Base-by-base conservation (phyloP, 2,888 invertebrate species). In the Ischnus inquisitorius region DNA sequence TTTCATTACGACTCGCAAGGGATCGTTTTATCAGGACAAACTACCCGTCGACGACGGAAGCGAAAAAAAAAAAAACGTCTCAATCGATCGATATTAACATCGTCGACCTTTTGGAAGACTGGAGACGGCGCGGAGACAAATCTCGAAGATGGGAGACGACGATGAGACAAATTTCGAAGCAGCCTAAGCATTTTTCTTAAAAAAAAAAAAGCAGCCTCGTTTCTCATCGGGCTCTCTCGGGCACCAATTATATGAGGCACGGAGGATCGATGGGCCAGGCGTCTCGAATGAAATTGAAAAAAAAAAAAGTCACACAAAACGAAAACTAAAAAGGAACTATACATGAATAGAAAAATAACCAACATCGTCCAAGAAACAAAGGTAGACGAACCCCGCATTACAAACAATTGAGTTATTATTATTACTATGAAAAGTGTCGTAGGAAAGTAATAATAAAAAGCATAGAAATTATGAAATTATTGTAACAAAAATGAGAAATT, bases 121-220 rank as follows among this genome's bases (percentile, higher is more conserved):
- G 16, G 25, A 67, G 41, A 25, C 34, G 64, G 16, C 19, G 41
- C 41, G 34, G 54, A 77, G 82, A 72, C 60, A 57, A 72, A 77
- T 77, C 60, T 72, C 25, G 25, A 34, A 39, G 41, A n/a, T n/a
- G 51, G 16, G 25, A 67, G 41, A 25, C 34, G 64, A 28, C 19
- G 41, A 51, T 43, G 54, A 77, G 82, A 72, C 60, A 57, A 72
- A 77, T 77, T 67, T 72, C 25, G 25, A 34, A 39, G 41, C 72
- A 10, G 41, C 51, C 46, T n/a, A 71, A 28, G 25, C n/a, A 34
- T 67, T 82, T 72, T 34, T 34, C 12, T 12, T n/a, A 46, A n/a
- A 8, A 46, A 22, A 48, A 68, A 74, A 62, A 75, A 80, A 25
- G 25, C 57, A 68, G 68, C 62, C 51, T 62, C 75, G 62, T 80